A percentile compares a stretch with the other conserved stretches of the same genome.
phyloP scores from a whole-genome alignment of 2,113 vertebrate genomes.

The Irena cyanogastra region DNA sequence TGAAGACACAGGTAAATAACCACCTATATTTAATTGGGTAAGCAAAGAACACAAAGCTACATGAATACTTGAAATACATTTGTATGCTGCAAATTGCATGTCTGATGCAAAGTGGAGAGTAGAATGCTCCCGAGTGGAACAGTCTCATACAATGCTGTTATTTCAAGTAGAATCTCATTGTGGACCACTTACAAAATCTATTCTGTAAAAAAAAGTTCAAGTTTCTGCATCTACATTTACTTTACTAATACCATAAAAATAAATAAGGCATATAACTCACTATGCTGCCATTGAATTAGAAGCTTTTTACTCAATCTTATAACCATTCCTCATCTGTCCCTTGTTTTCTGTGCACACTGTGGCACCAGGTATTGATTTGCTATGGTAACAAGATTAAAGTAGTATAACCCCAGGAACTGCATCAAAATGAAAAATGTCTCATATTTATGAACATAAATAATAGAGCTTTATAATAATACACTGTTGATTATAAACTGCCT shows the following conservation, averaged over 20 bases:
- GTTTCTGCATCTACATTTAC: neutral
- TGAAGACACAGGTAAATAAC: neutral
- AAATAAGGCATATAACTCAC: neutral
- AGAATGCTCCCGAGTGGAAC: neutral
- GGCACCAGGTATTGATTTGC: conserved; percentile 28
- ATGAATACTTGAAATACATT: neutral
- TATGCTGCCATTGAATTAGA: neutral
- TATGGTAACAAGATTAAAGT: conserved; percentile 18
- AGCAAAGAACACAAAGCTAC: neutral
- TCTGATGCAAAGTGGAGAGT: neutral
- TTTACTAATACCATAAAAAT: conserved; percentile 13
- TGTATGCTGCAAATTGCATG: neutral
- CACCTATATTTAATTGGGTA: neutral
- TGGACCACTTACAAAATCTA: conserved; percentile 20
- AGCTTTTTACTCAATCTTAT: neutral
- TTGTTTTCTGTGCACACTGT: neutral
- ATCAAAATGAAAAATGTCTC: conserved; percentile 13
- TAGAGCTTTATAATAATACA: conserved; percentile 14
- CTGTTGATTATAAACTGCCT: conserved; percentile 26
- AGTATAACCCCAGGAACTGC: neutral
- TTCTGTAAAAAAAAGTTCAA: neutral
- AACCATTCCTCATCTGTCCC: neutral
- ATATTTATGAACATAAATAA: conserved; percentile 34
- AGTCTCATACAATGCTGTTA: conserved; percentile 1
- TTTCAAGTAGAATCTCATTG: conserved; percentile 14